These are phyloP conservation scores for Drepanosiphum platanoidis DNA, from an alignment of 2,888 invertebrate species.

Conservation along the genomic window DNA sequence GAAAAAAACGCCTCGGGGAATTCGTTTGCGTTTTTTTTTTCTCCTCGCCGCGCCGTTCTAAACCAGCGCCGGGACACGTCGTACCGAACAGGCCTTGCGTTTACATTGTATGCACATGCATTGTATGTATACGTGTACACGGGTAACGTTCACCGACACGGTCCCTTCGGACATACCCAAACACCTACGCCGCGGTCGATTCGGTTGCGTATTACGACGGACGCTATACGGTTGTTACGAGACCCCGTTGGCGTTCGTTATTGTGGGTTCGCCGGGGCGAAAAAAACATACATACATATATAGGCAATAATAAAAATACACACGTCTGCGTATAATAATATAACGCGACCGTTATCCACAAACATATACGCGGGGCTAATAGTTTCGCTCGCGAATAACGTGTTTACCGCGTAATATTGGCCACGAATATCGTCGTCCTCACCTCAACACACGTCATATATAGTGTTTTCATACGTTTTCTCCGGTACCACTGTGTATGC, in stretches of 20 bases:
- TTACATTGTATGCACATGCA: too few relatives aligned
- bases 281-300: too few relatives aligned
- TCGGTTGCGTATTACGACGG: conserved; percentile 15
- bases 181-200: conserved; percentile 21
- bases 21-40: neutral
- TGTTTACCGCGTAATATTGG: neutral
- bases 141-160: too few relatives aligned
- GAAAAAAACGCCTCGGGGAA: neutral
- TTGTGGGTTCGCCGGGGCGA: neutral
- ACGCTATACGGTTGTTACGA: neutral
- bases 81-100: too few relatives aligned
- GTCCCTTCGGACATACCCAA: neutral
- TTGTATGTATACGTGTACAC: too few relatives aligned
- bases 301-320: neutral
- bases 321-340: neutral
- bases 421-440: too few relatives aligned
- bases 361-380: neutral
- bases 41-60: neutral
- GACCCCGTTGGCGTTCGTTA: neutral
- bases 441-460: too few relatives aligned
- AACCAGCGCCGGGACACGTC: neutral
- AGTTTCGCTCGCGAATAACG: neutral
- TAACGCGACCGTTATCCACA: neutral
- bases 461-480: too few relatives aligned
- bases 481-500: too few relatives aligned